A percentile compares a stretch with the other conserved stretches of the same genome.
Conservation (phyloP, 2,797 vertebrate species). For the Smutsia temminckii region DNA sequence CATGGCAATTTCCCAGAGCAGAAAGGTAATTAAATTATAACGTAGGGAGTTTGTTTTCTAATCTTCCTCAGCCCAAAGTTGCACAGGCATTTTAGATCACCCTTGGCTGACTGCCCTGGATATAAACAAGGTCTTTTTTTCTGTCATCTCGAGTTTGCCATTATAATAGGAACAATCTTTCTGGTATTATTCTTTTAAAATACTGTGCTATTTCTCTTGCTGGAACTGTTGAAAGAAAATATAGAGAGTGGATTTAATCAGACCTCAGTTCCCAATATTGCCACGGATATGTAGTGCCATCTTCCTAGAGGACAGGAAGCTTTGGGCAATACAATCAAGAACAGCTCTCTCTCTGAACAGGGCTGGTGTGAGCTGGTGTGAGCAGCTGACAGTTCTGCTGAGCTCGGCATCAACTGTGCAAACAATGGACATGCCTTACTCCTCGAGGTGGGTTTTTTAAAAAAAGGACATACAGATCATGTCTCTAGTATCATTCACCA, state of each 20-base stretch:
- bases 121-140: neutral
- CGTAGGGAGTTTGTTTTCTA: neutral
- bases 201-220: too few relatives aligned
- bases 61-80: neutral
- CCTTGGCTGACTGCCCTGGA: neutral
- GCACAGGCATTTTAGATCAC: slow-evolving; percentile 10
- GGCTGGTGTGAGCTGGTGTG: neutral
- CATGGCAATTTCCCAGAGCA: neutral
- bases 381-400: neutral
- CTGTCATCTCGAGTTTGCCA: too few relatives aligned
- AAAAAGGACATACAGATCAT: neutral
- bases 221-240: too few relatives aligned
- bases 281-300: neutral
- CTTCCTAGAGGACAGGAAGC: neutral
- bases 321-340: neutral
- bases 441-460: neutral
- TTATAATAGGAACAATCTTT: too few relatives aligned
- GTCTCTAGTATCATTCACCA: neutral
- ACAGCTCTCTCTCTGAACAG: neutral
- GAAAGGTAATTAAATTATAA: neutral
- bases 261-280: neutral
- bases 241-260: neutral
- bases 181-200: too few relatives aligned
- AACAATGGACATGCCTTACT: neutral
- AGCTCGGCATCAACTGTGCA: neutral